Evolutionary conservation across 2,113 vertebrate species (phyloP), one percentile per base, ranked within the genome.

Genomic region (Conger conger): DNA sequence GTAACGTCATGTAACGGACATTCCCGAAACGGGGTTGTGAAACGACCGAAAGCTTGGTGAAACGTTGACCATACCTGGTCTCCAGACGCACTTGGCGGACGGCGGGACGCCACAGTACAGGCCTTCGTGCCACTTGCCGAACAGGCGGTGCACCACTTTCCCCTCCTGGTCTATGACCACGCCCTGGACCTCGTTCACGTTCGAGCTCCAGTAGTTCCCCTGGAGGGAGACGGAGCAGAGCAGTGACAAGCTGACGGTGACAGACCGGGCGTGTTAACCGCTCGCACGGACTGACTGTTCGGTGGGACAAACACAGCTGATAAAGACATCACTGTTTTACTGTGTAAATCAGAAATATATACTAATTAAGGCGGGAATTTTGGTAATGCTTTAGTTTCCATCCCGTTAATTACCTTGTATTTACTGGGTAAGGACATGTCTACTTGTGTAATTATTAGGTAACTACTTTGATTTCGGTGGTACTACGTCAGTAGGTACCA

Each of bases 121-220:
- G 3, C 98, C 98, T 91, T 99, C 98, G 0, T 99, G 98, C 98
- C 98, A 99, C 90, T 99, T 99, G 38, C 98, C 98, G 92, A 99
- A 99, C 1, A 99, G 96, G 77, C 97, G 96, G 91, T 98, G 98
- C 38, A 98, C 96, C 82, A 97, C 96, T 89, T 99, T 99, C 50
- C 98, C 98, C 89, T 99, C 98, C 88, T 99, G 98, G 86, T 99
- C 98, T 94, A 99, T 99, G 87, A 99, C 96, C 83, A 98, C 96
- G 6, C 98, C 98, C 90, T 99, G 98, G 81, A 99, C 96, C 89
- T 99, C 98, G 88, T 99, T 99, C 73, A 98, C 97, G 82, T 96
- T 99, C 15, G 98, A 99, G 90, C 97, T 99, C 98, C 98, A 99
- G 81, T 99, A 99, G 93, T 97, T 99, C 79, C 98, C 97, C 98